Evolutionary conservation across 2,113 vertebrate species (phyloP), one percentile per base, ranked within the genome.

Genomic region (Polyodon spathula): DNA sequence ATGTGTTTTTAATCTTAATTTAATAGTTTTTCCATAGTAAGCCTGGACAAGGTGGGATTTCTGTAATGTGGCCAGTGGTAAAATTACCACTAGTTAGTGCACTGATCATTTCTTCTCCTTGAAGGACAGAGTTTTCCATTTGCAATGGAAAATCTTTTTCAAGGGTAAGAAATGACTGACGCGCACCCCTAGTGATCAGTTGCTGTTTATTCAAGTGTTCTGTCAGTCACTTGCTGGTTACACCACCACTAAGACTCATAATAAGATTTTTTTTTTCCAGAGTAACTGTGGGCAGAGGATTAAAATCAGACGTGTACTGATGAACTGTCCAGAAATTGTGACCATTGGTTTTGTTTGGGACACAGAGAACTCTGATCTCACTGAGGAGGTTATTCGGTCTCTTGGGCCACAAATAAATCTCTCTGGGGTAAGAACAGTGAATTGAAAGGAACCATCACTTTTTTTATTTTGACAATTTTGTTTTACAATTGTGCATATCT

Each of bases 321-420:
- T 97, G 95, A 98, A 98, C 72, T 95, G 90, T 58, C 95, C 95
- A 0, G 92, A 97, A 82, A 95, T 98, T 10, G 93, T 98, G 4
- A 97, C 94, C 8, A 92, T 98, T 0, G 94, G 95, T 50, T 84
- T 98, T 37, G 93, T 98, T 37, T 98, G 95, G 95, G 94, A 98
- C 76, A 88, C 94, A 0, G 95, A 97, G 9, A 91, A 97, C 76
- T 98, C 95, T 0, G 93, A 97, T 68, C 83, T 94, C 65, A 95
- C 90, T 0, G 91, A 94, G 68, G 94, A 97, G 37, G 90, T 98
- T 48, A 87, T 95, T 60, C 80, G 90, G 56, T 92, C 88, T 9
- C 79, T 98, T 40, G 90, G 91, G 40, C 89, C 90, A 3, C 84
- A 88, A 0, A 92, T 98, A 54, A 84, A 83, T 66, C 91, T 98